Base-by-base conservation (phyloP, 2,888 invertebrate species). In the Tholera decimalis region DNA sequence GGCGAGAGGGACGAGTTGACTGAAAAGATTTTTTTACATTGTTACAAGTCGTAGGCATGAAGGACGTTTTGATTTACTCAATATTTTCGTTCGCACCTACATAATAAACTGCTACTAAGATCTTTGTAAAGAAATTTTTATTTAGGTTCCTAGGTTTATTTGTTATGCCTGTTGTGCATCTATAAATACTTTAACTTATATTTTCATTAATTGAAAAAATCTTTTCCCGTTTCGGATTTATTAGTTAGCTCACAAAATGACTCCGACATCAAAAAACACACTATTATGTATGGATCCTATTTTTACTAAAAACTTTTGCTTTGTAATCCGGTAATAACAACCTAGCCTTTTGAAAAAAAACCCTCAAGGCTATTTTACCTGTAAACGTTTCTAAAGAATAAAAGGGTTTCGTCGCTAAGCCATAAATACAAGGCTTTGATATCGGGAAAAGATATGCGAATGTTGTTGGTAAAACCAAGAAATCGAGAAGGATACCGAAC, bases 381-480 rank as follows among this genome's bases (percentile, higher is more conserved):
- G 28, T 35, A n/a, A 55, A 63, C 9, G n/a, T 37, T 3, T 37
- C 18, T 30, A 8, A 30, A 30, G 18, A 44, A 63, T 44, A 54
- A 54, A 64, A 46, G n/a, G 63, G 18, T 46, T 54, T 51, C 15
- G 11, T 37, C 28, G 35, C 15, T 51, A 43, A 61, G 26, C 18
- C n/a, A 22, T 18, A 33, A 49, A 28, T 53, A 62, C 18, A 63
- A 18, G 18, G 26, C 35, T 64, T 64, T 64, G 54, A 46, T 55
- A 46, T 37, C 13, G n/a, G 9, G 22, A n/a, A 55, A 30, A 54
- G 62, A 44, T 35, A 35, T 54, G 53, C 22, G 22, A 43, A 62
- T 26, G 28, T 46, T 59, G 13, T 44, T 22, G 11, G 24, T 49
- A 15, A 51, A 8, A 43, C 20, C 62, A 18, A 49, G n/a, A 35